Evolutionary conservation across 2,797 vertebrate genomes (phyloP), one percentile per base, ranked within the genome.

Genomic region (Nothura maculosa): DNA sequence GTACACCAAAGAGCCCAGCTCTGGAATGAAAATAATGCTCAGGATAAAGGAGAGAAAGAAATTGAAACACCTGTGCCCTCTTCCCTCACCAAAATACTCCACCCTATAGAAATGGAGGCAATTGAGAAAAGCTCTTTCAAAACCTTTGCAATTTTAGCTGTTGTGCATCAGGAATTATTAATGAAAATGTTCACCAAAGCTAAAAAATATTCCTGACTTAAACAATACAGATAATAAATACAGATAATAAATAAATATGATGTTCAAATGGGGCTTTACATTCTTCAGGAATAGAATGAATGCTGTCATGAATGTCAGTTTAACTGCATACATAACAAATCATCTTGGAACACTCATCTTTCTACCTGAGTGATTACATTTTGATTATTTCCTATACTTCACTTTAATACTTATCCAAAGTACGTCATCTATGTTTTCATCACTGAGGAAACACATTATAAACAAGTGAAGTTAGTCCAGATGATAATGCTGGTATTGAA

Each of bases 371-470:
- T 57, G 38, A 58, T 81, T 80, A 47, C 12, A 19, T 60, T 92
- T 57, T 62, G 69, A 30, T 78, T 27, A 76, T 80, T 66, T 93
- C 93, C 94, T 93, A 94, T 90, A 20, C 18, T 55, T 55, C 10
- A n/a, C 87, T 95, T 38, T 42, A 90, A 81, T 87, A 96, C 54
- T 48, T 58, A 94, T 94, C 93, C 94, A 94, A 85, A 94, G 87
- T 92, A 67, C 88, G 54, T 83, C 9, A 58, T 60, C 75, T 68
- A 74, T 64, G 87, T 73, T 92, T 77, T 89, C 91, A 81, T 69
- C 89, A 84, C 89, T 81, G 94, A 67, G 75, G 90, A 90, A 95
- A 81, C 82, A 89, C 74, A 63, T 84, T 75, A 92, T 7, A 90
- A 96, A 96, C 74, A 96, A 93, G 78, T 3, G 60, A 77, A 62